Evolutionary conservation across 2,797 vertebrate genomes (phyloP).

Genomic region (Falco cherrug): DNA sequence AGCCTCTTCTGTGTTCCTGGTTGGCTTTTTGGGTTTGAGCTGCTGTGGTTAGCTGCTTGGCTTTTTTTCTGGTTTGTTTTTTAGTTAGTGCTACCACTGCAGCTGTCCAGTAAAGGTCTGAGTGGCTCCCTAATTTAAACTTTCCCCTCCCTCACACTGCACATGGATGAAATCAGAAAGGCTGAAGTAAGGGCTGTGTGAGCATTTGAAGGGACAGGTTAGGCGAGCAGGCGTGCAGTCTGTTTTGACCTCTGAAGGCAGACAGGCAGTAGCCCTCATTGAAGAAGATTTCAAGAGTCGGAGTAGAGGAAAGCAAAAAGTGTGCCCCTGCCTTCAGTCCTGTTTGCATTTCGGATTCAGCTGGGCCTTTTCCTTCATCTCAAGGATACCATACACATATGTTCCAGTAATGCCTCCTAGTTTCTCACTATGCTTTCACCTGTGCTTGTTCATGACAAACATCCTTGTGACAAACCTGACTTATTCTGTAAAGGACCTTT

Average conservation of each 20-base stretch:
- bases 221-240: accelerated
- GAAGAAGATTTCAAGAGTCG: background rate
- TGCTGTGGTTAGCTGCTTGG: background rate
- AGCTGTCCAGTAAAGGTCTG: background rate
- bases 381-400: background rate
- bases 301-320: background rate
- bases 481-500: background rate
- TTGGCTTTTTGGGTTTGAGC: background rate
- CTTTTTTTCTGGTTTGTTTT: background rate
- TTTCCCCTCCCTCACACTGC: background rate
- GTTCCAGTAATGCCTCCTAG: background rate
- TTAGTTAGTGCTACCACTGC: background rate
- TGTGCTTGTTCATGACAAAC: background rate
- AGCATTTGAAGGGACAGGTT: background rate
- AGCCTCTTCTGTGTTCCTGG: background rate
- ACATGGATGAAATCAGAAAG: background rate
- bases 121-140: background rate
- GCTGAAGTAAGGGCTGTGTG: background rate
- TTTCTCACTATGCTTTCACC: background rate
- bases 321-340: background rate
- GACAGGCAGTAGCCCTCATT: background rate
- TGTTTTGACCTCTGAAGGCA: background rate
- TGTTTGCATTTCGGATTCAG: background rate
- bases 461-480: background rate
- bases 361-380: background rate